These are phyloP conservation scores for Psittacula echo DNA, from an alignment of 2,797 vertebrate species.

Conservation along the genomic window DNA sequence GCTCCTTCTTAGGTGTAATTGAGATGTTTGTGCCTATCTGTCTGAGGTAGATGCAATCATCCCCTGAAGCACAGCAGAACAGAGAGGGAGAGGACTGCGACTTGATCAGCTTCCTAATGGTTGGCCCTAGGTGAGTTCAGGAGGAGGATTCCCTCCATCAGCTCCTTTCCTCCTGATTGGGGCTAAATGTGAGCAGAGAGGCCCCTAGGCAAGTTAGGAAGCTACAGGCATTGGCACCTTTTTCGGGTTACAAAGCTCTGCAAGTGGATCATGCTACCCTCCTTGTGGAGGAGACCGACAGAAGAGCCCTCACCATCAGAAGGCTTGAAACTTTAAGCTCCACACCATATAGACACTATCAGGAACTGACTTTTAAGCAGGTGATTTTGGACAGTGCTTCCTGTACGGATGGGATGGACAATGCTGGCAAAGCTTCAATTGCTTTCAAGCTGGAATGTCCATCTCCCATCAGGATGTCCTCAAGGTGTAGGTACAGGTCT, in stretches of 20 bases:
- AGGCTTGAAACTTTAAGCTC: not conserved
- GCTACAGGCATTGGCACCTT: not conserved
- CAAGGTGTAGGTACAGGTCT: not conserved
- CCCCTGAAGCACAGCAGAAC: not conserved
- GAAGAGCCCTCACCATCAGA: not conserved
- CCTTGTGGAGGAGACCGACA: not conserved
- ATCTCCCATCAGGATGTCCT: not conserved
- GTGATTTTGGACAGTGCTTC: not conserved
- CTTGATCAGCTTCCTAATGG: not conserved
- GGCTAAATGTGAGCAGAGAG: not conserved
- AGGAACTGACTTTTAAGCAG: not conserved
- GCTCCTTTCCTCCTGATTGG: not conserved
- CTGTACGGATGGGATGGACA: not conserved
- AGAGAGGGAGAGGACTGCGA: not conserved
- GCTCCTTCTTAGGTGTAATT: constrained; percentile 75
- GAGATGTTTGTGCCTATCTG: constrained; percentile 39
- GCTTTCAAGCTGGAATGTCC: not conserved
- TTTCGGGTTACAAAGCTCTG: not conserved
- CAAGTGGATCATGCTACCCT: not conserved
- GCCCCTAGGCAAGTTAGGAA: not conserved
- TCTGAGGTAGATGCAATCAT: not conserved
- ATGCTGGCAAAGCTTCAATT: not conserved
- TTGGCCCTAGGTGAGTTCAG: not conserved
- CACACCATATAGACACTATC: fast-evolving
- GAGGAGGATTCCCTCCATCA: not conserved